Evolutionary conservation across 2,888 invertebrate species (phyloP).

Genomic region (Sesia bembeciformis): DNA sequence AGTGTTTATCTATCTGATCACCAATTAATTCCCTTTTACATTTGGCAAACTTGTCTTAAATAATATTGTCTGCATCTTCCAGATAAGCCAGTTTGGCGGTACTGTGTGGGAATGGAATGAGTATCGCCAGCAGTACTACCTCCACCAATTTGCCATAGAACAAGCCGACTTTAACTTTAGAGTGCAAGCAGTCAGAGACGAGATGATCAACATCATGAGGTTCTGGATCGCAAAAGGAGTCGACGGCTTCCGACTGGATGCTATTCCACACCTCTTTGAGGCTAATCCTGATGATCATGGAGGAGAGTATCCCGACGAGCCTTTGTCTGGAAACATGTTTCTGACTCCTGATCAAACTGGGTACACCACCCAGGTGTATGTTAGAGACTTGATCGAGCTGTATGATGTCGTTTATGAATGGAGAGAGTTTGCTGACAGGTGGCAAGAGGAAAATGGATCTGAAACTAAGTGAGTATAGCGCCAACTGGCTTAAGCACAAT

Average conservation of each 20-base stretch:
- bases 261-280: conserved; percentile 75
- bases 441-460: conserved; percentile 42
- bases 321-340: conserved; percentile 47
- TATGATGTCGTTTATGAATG: conserved; percentile 74
- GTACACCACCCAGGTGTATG: conserved; percentile 76
- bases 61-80: conserved; percentile 6
- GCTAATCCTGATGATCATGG: conserved; percentile 51
- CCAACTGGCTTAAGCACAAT: background rate
- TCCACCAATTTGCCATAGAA: conserved; percentile 77
- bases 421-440: conserved; percentile 70
- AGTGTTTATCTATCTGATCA: too few species aligned
- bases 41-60: background rate
- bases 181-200: conserved; percentile 67
- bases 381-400: conserved; percentile 74
- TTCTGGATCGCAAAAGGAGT: conserved; percentile 86
- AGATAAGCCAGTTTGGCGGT: conserved; percentile 75
- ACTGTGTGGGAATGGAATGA: conserved; percentile 81
- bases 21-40: too few species aligned
- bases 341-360: conserved; percentile 67
- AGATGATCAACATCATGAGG: conserved; percentile 74
- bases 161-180: conserved; percentile 82
- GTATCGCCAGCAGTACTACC: conserved; percentile 77
- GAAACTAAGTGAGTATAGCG: conserved; percentile 45
- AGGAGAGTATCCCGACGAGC: conserved; percentile 65
- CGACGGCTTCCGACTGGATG: conserved; percentile 84